Percentiles rank a stretch among this genome's conserved stretches.
phyloP scores from a whole-genome alignment of 1,140 invertebrate genomes.

The Drosophila bipectinata region DNA sequence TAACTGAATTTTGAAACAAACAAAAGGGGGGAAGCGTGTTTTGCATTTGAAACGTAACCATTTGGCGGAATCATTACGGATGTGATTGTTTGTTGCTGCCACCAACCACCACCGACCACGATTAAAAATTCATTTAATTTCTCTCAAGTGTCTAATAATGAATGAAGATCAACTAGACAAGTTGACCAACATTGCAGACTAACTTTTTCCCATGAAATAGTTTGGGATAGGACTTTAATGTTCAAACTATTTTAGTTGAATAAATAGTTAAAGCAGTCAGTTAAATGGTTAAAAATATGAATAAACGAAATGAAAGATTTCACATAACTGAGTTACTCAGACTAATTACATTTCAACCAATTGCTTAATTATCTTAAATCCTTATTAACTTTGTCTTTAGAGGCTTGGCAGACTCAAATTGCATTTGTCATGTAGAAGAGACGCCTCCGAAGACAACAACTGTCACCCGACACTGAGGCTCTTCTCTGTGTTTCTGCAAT shows the following conservation, averaged over 20 bases:
- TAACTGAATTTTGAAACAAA: conserved; percentile 18
- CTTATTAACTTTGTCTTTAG: conserved; percentile 17
- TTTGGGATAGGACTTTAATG: not conserved
- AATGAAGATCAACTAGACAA: conserved; percentile 19
- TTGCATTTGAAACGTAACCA: conserved; percentile 45
- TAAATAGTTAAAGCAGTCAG: too few relatives aligned
- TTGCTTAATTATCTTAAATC: not conserved
- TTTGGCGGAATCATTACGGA: conserved; percentile 51
- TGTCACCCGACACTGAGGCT: conserved; percentile 40
- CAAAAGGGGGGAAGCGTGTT: conserved; percentile 10
- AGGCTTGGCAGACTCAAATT: conserved; percentile 41
- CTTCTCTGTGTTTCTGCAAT: not conserved
- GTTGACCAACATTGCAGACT: conserved; percentile 17
- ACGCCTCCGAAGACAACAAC: conserved; percentile 33
- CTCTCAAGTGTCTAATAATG: conserved; percentile 47
- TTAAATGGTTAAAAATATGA: too few relatives aligned
- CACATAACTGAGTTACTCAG: not conserved
- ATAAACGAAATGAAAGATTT: not conserved
- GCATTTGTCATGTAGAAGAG: conserved; percentile 64
- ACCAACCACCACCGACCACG: conserved; percentile 12
- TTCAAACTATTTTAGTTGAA: not conserved
- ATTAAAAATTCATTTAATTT: conserved; percentile 68
- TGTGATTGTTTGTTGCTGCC: conserved; percentile 41
- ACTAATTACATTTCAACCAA: not conserved
- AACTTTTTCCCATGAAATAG: conserved; percentile 11